Evolutionary conservation across 2,113 vertebrate genomes (phyloP), one percentile per base, ranked within the genome.

Genomic region (Psittacula cyanocephala): DNA sequence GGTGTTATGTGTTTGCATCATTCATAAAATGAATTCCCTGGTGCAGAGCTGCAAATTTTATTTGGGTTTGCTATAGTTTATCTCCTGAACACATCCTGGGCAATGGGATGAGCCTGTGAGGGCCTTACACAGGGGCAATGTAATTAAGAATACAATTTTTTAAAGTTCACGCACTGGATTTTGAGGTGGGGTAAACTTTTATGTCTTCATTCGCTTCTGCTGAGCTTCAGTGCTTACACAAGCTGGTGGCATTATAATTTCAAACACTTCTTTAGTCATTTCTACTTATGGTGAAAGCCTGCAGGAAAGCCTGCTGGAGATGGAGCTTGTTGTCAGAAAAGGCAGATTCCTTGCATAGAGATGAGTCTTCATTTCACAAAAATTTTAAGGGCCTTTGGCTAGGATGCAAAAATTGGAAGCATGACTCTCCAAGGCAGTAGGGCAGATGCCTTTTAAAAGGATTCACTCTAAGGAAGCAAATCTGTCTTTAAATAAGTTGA

Each of bases 241-340:
- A 85, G 62, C 43, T 79, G 83, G 52, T 93, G 77, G 35, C 31
- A 94, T 55, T 84, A 23, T 62, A 72, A 91, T 86, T 89, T 92
- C 89, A 91, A 91, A 91, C 52, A 71, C 31, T 93, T 92, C 46
- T 87, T 84, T 63, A 76, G 62, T 72, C 4, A n/a, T 87, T 95
- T 87, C 81, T 89, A n/a, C 74, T 91, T 86, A 88, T 3, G 35
- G 88, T n/a, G 74, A 84, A 86, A 86, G 46, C 88, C 64, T 80
- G 43, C 43, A 81, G 49, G 60, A 92, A 90, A 90, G 75, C 59
- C 25, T 0, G 0, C 41, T 84, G 84, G 75, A 86, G 82, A 90
- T 10, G 25, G 41, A 76, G 22, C 29, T 28, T 9, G 46, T 20
- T 3, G 2, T 80, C 59, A 74, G 75, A 77, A 90, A 82, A 80